Conservation (phyloP, 2,113 vertebrate species). For the Vulpes vulpes region DNA sequence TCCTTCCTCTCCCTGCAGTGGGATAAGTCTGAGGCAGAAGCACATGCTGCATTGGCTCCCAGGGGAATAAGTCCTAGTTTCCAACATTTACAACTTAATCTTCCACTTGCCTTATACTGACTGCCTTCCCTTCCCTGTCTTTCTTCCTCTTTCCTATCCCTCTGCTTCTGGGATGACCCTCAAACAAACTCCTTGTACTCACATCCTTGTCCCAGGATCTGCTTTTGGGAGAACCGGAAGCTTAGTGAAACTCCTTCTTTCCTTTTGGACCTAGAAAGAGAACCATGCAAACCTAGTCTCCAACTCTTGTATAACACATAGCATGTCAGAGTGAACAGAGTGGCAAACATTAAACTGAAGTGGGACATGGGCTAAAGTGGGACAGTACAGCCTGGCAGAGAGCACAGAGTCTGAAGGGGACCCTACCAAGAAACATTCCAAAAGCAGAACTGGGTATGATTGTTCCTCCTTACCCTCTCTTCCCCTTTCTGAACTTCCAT, state of each 20-base stretch:
- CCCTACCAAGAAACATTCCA: not conserved
- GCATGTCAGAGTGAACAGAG: fast-evolving
- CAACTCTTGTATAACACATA: not conserved
- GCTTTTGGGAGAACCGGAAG: not conserved
- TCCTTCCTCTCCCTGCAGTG: fast-evolving
- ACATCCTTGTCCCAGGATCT: not conserved
- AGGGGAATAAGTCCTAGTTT: not conserved
- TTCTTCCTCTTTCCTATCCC: too few relatives aligned
- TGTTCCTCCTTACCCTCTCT: not conserved
- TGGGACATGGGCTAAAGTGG: not conserved
- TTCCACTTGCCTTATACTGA: not conserved
- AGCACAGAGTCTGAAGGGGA: not conserved
- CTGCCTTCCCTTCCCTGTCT: not conserved
- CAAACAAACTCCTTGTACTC: not conserved
- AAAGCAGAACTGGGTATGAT: not conserved
- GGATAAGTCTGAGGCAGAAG: not conserved
- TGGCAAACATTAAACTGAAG: not conserved
- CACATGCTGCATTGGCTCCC: not conserved
- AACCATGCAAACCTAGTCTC: not conserved
- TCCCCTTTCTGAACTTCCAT: not conserved
- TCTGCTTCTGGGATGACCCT: not conserved
- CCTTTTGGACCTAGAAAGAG: not conserved
- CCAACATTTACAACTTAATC: not conserved
- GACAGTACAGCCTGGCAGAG: not conserved
- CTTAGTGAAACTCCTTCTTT: not conserved